Evolutionary conservation across 1,140 invertebrate genomes (phyloP).

Genomic region (Eueides isabella): DNA sequence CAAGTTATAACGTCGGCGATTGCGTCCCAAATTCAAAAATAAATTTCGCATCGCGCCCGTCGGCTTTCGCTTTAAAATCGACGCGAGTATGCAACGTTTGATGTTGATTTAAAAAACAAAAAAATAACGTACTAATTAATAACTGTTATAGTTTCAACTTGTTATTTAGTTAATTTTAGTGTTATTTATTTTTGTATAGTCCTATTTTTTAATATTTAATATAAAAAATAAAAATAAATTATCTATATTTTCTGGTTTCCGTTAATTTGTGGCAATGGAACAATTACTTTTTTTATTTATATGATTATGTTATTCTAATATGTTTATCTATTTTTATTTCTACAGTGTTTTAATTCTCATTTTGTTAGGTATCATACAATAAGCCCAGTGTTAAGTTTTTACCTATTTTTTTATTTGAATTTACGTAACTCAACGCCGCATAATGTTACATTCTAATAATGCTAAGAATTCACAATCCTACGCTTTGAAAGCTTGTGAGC

Average conservation of each 20-base stretch:
- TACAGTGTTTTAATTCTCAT: too few relatives aligned
- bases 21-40: slow-evolving; percentile 81
- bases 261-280: too few relatives aligned
- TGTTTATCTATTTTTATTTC: too few relatives aligned
- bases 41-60: slow-evolving; percentile 68
- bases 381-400: neutral
- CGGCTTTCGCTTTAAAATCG: slow-evolving; percentile 73
- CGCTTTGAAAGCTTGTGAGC: slow-evolving; percentile 65
- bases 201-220: too few relatives aligned
- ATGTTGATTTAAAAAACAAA: slow-evolving; percentile 9
- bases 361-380: too few relatives aligned
- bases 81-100: slow-evolving; percentile 47
- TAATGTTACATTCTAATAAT: neutral
- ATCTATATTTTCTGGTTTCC: too few relatives aligned
- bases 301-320: too few relatives aligned
- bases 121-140: neutral
- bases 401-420: neutral
- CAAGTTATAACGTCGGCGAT: slow-evolving; percentile 74
- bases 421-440: neutral
- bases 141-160: too few relatives aligned
- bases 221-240: too few relatives aligned
- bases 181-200: too few relatives aligned
- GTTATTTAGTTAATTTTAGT: too few relatives aligned
- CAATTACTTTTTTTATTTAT: too few relatives aligned
- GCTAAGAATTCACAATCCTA: slow-evolving; percentile 63